phyloP scores from a whole-genome alignment of 2,888 invertebrate species.

The Pachycephus smyrnensis region DNA sequence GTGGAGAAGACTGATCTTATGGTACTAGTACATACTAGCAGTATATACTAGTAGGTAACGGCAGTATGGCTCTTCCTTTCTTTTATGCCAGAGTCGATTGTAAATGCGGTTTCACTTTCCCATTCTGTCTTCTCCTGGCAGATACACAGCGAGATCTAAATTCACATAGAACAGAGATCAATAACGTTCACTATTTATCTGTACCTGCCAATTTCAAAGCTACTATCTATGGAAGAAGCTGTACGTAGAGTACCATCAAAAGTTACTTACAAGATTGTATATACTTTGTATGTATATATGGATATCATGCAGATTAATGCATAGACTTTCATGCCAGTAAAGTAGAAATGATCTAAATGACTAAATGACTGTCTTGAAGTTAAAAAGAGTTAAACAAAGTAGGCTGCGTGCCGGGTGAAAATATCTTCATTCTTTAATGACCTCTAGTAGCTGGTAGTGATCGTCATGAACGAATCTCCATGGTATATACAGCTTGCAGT shows the following conservation, averaged over 20 bases:
- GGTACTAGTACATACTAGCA: background rate
- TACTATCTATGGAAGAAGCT: background rate
- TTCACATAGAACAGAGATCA: background rate
- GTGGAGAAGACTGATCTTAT: background rate
- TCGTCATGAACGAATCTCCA: background rate
- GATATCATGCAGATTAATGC: background rate
- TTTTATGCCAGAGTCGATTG: constrained; percentile 9
- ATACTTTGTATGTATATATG: background rate
- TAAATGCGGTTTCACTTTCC: constrained; percentile 31
- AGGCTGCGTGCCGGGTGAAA: constrained; percentile 15
- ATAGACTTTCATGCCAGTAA: background rate
- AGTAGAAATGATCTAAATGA: background rate
- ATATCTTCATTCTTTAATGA: background rate
- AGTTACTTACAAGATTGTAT: background rate
- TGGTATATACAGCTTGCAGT: background rate
- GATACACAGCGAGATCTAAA: constrained; percentile 1
- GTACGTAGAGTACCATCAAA: background rate
- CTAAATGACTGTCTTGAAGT: background rate
- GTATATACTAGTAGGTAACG: background rate
- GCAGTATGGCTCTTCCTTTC: constrained; percentile 22
- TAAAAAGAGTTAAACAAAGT: constrained; percentile 15
- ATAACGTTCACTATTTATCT: background rate
- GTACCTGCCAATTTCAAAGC: background rate
- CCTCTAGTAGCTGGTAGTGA: background rate
- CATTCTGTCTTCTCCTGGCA: constrained; percentile 9